Evolutionary conservation across 1,140 invertebrate genomes (phyloP).

Genomic region (Heliconius hewitsoni): DNA sequence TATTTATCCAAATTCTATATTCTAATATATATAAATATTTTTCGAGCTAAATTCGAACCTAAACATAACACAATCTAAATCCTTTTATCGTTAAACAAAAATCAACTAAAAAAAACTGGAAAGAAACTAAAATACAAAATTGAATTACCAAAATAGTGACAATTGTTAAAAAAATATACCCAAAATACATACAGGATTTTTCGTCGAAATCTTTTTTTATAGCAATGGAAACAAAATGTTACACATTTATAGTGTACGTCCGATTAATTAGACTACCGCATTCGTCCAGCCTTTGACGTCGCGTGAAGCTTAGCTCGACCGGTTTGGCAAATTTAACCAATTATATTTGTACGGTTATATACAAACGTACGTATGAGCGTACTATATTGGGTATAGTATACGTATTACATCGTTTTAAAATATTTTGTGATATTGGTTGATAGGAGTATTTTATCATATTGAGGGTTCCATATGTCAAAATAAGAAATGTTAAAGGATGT

Average conservation of each 20-base stretch:
- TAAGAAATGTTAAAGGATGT: too few species aligned
- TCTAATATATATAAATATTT: too few species aligned
- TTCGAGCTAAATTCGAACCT: too few species aligned
- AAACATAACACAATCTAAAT: too few species aligned
- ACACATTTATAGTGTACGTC: conserved; percentile 13
- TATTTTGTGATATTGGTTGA: too few species aligned
- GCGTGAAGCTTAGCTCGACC: conserved; percentile 28
- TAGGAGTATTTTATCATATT: too few species aligned
- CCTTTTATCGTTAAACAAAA: too few species aligned
- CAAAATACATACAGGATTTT: not conserved
- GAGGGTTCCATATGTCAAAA: too few species aligned
- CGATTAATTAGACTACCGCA: conserved; percentile 33
- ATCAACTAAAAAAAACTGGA: too few species aligned
- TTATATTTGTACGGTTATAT: conserved; percentile 18
- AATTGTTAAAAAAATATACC: not conserved
- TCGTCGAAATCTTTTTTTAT: not conserved
- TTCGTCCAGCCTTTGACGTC: conserved; percentile 33
- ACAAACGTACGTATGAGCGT: not conserved
- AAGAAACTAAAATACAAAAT: not conserved
- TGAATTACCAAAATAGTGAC: not conserved
- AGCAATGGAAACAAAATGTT: not conserved
- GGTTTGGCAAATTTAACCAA: conserved; percentile 37
- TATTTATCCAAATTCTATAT: too few species aligned
- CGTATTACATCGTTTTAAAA: too few species aligned
- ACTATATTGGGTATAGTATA: too few species aligned